Base-by-base conservation (phyloP, 2,888 invertebrate species). In the Liposcelis brunnea region DNA sequence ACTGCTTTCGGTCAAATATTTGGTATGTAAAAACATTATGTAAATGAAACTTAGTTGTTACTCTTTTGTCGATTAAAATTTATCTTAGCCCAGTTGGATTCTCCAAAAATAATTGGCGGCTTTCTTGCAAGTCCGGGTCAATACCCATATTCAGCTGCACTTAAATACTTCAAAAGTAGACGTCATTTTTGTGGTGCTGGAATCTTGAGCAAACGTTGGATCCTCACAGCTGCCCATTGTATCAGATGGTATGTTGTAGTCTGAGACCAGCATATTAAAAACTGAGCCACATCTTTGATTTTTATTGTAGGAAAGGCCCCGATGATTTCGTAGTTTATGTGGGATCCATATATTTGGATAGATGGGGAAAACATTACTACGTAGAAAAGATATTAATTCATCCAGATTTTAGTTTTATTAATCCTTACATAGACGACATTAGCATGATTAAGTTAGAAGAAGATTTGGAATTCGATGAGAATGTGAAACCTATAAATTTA, bases 381-480 rank as follows among this genome's bases (percentile, higher is more conserved):
- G 44, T 45, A n/a, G 32, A 26, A 8, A 32, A 37, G 8, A 18
- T 47, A 5, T 38, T 42, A 10, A 10, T 37, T n/a, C 46, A 50
- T 31, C 43, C 46, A 33, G 43, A 43, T 10, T 50, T 36, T 37
- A 8, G 8, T 6, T 11, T 34, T 33, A 15, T 31, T 2, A 26
- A 26, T 6, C 4, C 31, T 2, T 42, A 44, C 26, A 43, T 37
- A 40, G 48, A 50, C 36, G 50, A 50, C 35, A 16, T 50, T 2
- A 45, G 47, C 15, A 19, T 50, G 10, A 32, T 50, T 15, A 46
- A 45, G 45, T 31, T 43, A 18, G 11, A 14, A 2, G 11, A 33
- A 31, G 37, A 44, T 11, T 19, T 47, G 12, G 10, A n/a, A 2
- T 44, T 44, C 8, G 18, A 38, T 16, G 21, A 12, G 5, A 32